These are phyloP conservation scores for Silurus meridionalis DNA, from an alignment of 2,113 vertebrate genomes.

Conservation along the genomic window DNA sequence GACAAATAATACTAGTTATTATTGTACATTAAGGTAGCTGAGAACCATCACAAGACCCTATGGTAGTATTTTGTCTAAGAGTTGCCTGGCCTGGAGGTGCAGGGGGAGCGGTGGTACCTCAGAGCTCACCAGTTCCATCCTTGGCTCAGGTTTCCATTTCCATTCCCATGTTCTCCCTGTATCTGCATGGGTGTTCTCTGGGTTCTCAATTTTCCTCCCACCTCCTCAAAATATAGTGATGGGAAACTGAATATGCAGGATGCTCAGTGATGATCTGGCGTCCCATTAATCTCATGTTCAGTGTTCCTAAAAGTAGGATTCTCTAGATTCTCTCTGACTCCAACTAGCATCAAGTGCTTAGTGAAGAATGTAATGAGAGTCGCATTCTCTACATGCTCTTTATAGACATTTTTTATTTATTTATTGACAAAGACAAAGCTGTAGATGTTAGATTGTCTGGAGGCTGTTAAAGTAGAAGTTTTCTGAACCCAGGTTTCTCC, in stretches of 20 bases:
- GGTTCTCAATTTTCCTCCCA: not conserved
- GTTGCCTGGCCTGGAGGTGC: too few species aligned
- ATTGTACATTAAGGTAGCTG: too few species aligned
- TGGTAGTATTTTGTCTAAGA: too few species aligned
- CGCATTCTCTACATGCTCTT: not conserved
- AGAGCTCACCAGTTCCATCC: not conserved
- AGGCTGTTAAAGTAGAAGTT: not conserved
- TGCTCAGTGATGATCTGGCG: not conserved
- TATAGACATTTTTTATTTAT: not conserved
- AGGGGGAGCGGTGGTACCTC: not conserved
- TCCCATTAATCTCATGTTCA: not conserved
- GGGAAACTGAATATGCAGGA: not conserved
- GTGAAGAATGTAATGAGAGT: not conserved
- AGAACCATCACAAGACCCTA: too few species aligned
- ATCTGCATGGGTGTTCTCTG: not conserved
- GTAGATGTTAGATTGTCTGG: not conserved
- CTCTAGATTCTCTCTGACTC: not conserved
- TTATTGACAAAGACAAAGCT: not conserved
- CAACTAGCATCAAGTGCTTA: not conserved
- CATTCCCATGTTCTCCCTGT: not conserved
- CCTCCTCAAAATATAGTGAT: not conserved
- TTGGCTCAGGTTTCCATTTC: not conserved
- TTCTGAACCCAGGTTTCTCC: not conserved
- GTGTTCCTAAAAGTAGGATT: not conserved
- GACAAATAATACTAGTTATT: too few species aligned